Conservation (phyloP, 2,888 invertebrate species). For the Listrodromus nycthemerus region DNA sequence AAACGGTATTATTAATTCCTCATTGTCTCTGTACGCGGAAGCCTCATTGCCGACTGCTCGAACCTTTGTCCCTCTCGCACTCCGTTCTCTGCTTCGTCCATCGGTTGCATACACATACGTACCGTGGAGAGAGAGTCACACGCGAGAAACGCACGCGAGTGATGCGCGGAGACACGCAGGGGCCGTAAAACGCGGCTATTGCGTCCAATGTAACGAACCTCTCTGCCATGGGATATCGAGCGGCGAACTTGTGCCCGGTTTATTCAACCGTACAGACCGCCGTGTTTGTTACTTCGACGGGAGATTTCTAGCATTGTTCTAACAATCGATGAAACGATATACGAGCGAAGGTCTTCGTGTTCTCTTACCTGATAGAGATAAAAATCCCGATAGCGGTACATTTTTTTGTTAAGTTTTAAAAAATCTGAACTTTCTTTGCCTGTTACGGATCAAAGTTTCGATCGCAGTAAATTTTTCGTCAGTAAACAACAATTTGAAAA, state of each 20-base stretch:
- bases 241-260: conserved; percentile 46
- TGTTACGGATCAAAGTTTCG: not conserved
- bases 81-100: conserved; percentile 41
- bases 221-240: conserved; percentile 52
- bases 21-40: conserved; percentile 78
- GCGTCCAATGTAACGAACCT: conserved; percentile 22
- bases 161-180: conserved; percentile 67
- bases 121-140: conserved; percentile 43
- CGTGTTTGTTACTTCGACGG: not conserved
- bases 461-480: too few species aligned
- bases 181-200: conserved; percentile 58
- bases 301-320: conserved; percentile 58
- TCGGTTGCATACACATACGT: conserved; percentile 37
- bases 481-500: too few species aligned
- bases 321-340: conserved; percentile 15
- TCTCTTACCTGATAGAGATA: not conserved
- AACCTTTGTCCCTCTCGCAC: conserved; percentile 51
- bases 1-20: conserved; percentile 81
- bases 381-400: not conserved
- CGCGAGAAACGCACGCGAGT: conserved; percentile 65
- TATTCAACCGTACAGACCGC: conserved; percentile 43
- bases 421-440: not conserved
- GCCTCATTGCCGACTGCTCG: conserved; percentile 60
- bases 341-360: not conserved
- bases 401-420: not conserved